phyloP scores from a whole-genome alignment of 2,888 invertebrate genomes.

The Lysandra bellargus region DNA sequence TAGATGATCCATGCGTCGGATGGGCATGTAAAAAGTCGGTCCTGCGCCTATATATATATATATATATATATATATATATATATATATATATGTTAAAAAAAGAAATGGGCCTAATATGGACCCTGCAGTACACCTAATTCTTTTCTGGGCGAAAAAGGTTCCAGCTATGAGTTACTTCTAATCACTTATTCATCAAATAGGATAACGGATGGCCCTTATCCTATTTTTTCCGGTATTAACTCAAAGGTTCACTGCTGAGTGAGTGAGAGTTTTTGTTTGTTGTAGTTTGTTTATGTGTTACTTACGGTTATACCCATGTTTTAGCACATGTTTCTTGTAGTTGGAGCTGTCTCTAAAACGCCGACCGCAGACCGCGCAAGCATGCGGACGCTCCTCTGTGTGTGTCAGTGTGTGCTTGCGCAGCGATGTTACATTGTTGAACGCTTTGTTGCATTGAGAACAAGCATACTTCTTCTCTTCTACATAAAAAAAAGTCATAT shows the following conservation, averaged over 20 bases:
- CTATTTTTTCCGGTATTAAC: background rate
- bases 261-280: background rate
- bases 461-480: constrained; percentile 80
- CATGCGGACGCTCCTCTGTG: constrained; percentile 82
- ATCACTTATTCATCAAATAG: too few species aligned
- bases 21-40: too few species aligned
- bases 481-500: constrained; percentile 39
- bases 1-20: too few species aligned
- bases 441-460: constrained; percentile 81
- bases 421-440: constrained; percentile 80
- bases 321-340: constrained; percentile 82
- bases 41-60: too few species aligned
- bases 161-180: too few species aligned
- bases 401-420: constrained; percentile 83
- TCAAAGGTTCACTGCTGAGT: background rate
- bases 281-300: background rate
- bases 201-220: background rate
- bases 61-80: too few species aligned
- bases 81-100: too few species aligned
- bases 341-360: constrained; percentile 84
- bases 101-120: too few species aligned
- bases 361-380: constrained; percentile 80
- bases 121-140: too few species aligned
- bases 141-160: too few species aligned
- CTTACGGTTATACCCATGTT: constrained; percentile 54